Evolutionary conservation across 2,888 invertebrate species (phyloP).

Genomic region (Craniophora ligustri): DNA sequence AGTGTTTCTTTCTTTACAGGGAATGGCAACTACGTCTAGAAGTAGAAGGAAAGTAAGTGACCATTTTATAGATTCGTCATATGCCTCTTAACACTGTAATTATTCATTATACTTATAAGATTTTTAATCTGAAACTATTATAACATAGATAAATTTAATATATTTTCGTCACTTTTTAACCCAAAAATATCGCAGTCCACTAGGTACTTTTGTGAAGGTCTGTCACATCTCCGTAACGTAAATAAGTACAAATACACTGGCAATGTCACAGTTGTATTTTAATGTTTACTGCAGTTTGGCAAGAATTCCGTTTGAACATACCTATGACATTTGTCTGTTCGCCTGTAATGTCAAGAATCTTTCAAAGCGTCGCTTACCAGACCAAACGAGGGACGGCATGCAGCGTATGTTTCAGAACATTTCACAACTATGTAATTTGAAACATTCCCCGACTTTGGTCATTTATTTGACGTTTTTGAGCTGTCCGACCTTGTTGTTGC

Average conservation of each 20-base stretch:
- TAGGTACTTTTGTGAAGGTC: slow-evolving; percentile 25
- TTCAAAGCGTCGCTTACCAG: slow-evolving; percentile 59
- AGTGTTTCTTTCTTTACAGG: slow-evolving; percentile 71
- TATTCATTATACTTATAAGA: too few relatives aligned
- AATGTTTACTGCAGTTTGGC: slow-evolving; percentile 34
- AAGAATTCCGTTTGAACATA: slow-evolving; percentile 44
- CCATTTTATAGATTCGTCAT: too few relatives aligned
- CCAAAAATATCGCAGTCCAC: too few relatives aligned
- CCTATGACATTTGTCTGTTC: slow-evolving; percentile 45
- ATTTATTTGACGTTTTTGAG: slow-evolving; percentile 49
- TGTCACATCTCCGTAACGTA: slow-evolving; percentile 17
- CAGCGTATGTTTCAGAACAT: slow-evolving; percentile 60
- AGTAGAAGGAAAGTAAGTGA: slow-evolving; percentile 70
- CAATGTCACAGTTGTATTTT: slow-evolving; percentile 39
- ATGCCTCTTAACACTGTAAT: too few relatives aligned
- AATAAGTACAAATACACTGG: slow-evolving; percentile 38
- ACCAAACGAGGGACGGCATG: slow-evolving; percentile 51
- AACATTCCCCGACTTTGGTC: slow-evolving; percentile 58
- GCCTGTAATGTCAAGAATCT: slow-evolving; percentile 69
- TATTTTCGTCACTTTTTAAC: too few relatives aligned
- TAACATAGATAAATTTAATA: too few relatives aligned
- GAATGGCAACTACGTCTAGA: slow-evolving; percentile 74
- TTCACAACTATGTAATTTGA: slow-evolving; percentile 64
- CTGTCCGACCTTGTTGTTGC: slow-evolving; percentile 11
- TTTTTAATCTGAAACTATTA: too few relatives aligned